Percentiles rank a stretch among this genome's conserved stretches.
Evolutionary conservation across 2,113 vertebrate species (phyloP).

Genomic region (Xiphias gladius): DNA sequence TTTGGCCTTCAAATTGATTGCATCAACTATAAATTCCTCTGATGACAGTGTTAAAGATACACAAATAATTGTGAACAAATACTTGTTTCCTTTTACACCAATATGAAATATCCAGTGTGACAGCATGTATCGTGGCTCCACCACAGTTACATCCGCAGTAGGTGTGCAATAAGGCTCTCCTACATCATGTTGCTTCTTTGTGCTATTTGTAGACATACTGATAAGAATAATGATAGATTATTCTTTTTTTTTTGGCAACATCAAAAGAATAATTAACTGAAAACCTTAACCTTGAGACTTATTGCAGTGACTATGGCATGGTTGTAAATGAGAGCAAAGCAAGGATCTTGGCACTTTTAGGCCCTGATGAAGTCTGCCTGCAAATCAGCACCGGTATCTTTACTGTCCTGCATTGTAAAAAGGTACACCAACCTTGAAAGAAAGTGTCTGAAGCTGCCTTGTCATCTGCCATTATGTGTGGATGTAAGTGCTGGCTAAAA

Average conservation of each 20-base stretch:
- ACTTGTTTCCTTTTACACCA: not conserved
- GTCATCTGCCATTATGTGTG: conserved; percentile 1
- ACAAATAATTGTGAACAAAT: too few species aligned
- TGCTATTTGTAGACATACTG: conserved; percentile 9
- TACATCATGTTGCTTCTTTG: too few species aligned
- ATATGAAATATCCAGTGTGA: not conserved
- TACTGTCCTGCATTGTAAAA: not conserved
- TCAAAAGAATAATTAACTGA: conserved; percentile 19
- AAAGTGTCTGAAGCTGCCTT: conserved; percentile 3
- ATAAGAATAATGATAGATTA: not conserved
- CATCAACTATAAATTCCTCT: too few species aligned
- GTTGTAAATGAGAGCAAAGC: conserved; percentile 19
- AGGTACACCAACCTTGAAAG: not conserved
- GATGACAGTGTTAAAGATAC: not conserved
- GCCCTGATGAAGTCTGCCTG: not conserved
- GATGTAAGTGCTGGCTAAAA: not conserved
- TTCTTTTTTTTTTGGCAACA: conserved; percentile 5
- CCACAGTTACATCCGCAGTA: not conserved
- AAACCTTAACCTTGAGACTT: conserved; percentile 38
- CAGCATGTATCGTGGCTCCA: not conserved
- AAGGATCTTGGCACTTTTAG: conserved; percentile 8
- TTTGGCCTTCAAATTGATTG: not conserved
- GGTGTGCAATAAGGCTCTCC: conserved; percentile 1
- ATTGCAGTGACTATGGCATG: not conserved
- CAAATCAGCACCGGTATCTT: conserved; percentile 19